phyloP scores from a whole-genome alignment of 2,113 vertebrate genomes.

The Azemiops feae region DNA sequence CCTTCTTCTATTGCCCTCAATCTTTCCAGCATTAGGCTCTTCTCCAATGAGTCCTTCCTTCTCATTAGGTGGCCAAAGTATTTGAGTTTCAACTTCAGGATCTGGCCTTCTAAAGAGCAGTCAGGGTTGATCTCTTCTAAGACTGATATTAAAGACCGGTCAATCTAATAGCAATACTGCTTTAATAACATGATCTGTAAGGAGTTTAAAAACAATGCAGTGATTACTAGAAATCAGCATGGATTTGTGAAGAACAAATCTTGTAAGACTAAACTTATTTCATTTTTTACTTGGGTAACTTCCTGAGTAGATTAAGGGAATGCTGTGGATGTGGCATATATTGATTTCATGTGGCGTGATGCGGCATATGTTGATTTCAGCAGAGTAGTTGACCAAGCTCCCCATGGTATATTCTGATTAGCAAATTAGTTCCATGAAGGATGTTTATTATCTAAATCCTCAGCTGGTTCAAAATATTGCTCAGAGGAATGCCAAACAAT shows the following conservation, averaged over 20 bases:
- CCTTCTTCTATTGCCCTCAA: no score
- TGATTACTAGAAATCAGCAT: background rate
- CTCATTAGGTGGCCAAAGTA: no score
- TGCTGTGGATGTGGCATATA: background rate
- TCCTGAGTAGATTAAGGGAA: background rate
- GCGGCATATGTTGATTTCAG: background rate
- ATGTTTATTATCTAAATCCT: background rate
- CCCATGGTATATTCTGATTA: background rate
- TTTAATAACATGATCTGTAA: background rate
- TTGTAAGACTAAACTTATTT: background rate
- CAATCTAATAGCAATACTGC: background rate
- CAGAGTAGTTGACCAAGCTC: background rate
- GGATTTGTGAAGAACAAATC: background rate
- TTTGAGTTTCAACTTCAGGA: no score
- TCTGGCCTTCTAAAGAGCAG: no score
- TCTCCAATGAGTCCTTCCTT: no score
- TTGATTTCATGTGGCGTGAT: background rate
- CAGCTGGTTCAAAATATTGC: background rate
- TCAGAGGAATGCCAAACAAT: background rate
- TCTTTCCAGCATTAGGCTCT: no score
- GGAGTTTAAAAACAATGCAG: background rate
- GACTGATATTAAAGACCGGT: background rate
- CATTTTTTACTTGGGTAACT: background rate
- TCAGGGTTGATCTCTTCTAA: no score
- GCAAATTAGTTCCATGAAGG: background rate